These are phyloP conservation scores for Galemys pyrenaicus DNA, from an alignment of 2,113 vertebrate species.

Conservation along the genomic window DNA sequence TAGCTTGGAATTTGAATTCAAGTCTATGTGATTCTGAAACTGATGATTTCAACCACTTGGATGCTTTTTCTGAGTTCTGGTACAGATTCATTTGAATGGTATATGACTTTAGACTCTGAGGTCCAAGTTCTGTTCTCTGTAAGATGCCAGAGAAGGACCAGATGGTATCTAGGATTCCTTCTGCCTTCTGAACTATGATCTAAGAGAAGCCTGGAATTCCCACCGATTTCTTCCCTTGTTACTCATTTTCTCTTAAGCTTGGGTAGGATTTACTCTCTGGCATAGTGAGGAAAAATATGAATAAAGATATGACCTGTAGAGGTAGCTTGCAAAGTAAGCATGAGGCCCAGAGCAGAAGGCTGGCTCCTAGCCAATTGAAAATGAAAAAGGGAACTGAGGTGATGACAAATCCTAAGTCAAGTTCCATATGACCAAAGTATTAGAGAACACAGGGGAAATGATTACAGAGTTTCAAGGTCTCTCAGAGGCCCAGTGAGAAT, in stretches of 20 bases:
- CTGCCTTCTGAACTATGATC: background rate
- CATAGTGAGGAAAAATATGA: background rate
- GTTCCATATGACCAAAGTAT: background rate
- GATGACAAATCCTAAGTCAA: background rate
- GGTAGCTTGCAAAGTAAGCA: background rate
- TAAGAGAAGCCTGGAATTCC: background rate
- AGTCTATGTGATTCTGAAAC: background rate
- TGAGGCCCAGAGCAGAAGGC: background rate
- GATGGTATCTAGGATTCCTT: background rate
- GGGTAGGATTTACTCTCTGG: background rate
- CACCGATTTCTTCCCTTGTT: background rate
- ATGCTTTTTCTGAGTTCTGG: background rate
- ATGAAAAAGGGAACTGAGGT: background rate
- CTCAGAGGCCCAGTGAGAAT: background rate
- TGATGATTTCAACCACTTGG: conserved; percentile 18
- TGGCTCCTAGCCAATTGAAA: background rate
- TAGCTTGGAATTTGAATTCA: conserved; percentile 23
- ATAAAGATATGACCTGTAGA: conserved; percentile 1
- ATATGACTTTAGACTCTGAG: background rate
- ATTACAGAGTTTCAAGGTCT: background rate
- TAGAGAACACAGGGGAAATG: background rate
- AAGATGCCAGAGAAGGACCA: background rate
- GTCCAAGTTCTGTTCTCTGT: background rate
- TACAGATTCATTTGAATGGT: background rate
- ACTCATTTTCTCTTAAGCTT: background rate